Base-by-base conservation (phyloP, 2,888 invertebrate species). In the Tryphoninae sp. region DNA sequence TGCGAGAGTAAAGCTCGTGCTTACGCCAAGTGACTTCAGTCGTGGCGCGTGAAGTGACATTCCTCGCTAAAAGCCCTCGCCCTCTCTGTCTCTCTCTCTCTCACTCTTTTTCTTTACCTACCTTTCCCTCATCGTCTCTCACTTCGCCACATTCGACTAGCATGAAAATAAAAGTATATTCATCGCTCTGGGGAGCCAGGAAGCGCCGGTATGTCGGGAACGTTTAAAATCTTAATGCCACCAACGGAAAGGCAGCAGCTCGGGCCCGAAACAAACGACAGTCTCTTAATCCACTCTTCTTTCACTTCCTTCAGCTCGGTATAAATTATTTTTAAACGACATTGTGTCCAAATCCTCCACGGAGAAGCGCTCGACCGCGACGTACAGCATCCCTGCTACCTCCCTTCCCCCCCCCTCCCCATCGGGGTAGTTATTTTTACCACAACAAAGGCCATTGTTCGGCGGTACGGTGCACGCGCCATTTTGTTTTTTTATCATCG, bases 261-360 rank as follows among this genome's bases (percentile, higher is more conserved):
- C 67, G 72, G 68, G 6, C 33, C 67, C 71, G 69, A 78, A 76
- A 75, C 67, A 68, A 81, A 83, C 71, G 79, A 74, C 67, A 76
- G 75, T 65, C 82, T 71, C 84, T 83, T 83, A 84, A 86, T 84
- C 83, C 86, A 78, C 75, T 78, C 77, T 69, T 82, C 65, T 62
- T 72, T 64, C 65, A 58, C 64, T 82, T 74, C 59, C 76, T 78
- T 69, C 64, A 62, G 67, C 81, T 80, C 68, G 68, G 71, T 84
- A 85, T 86, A 85, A 86, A 86, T 86, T 86, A 86, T 86, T 83
- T 86, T 86, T 83, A 85, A 86, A 83, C 76, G 83, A 82, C 84
- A 82, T 84, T 85, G 85, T 84, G 81, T 82, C 83, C 74, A 76
- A 83, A 83, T 80, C 80, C 81, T 55, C 81, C 53, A 26, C 33